Evolutionary conservation across 2,797 vertebrate genomes (phyloP).

Genomic region (Diglossa cyanea): DNA sequence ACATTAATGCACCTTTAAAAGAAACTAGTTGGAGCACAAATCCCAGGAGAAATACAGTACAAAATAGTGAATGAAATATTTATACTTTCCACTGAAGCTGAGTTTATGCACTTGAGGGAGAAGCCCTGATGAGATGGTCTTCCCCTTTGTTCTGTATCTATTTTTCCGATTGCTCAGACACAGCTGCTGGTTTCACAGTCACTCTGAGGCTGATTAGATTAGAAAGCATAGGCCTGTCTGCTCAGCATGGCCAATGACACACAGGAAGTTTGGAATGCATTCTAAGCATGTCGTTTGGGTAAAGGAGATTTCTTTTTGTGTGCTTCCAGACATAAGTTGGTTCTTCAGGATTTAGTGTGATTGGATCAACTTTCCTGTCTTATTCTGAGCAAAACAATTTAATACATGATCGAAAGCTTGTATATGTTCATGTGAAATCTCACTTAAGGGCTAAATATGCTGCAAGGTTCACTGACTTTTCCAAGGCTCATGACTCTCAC

Average conservation of each 20-base stretch:
- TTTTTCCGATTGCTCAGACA: constrained; percentile 68
- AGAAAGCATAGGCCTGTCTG: constrained; percentile 57
- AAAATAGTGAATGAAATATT: constrained; percentile 78
- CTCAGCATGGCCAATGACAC: constrained; percentile 52
- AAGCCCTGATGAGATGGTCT: constrained; percentile 62
- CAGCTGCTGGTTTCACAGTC: constrained; percentile 62
- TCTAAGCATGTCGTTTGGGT: not conserved
- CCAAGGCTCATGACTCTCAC: not conserved
- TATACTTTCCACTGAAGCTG: constrained; percentile 66
- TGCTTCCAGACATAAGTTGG: not conserved
- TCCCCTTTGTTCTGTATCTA: constrained; percentile 73
- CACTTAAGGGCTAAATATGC: not conserved
- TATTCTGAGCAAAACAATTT: not conserved
- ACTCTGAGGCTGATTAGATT: constrained; percentile 71
- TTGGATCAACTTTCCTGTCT: not conserved
- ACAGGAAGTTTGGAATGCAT: constrained; percentile 10
- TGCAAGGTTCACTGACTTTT: not conserved
- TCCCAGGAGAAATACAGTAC: constrained; percentile 55
- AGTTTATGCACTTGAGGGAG: constrained; percentile 50
- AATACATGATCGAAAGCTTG: not conserved
- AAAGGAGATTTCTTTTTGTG: not conserved
- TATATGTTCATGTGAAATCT: not conserved
- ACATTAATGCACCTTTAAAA: constrained; percentile 67
- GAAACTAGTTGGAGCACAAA: constrained; percentile 52
- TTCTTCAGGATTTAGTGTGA: constrained; percentile 11